Evolutionary conservation across 2,888 invertebrate species (phyloP).

Genomic region (Dolichopus griseipennis): DNA sequence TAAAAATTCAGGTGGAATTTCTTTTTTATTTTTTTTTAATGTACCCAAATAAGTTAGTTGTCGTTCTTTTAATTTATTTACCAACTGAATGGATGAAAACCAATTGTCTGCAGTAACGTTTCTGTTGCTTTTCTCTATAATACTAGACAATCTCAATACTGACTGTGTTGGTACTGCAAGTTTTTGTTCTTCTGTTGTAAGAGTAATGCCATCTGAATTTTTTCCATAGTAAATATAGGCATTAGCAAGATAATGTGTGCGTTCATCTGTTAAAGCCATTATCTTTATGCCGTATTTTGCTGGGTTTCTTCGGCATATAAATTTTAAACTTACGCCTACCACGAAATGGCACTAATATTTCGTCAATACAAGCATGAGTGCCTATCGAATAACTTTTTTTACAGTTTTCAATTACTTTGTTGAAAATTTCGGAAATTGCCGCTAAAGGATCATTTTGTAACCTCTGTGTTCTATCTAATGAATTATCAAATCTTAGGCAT

Average conservation of each 20-base stretch:
- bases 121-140: slow-evolving; percentile 19
- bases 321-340: slow-evolving; percentile 16
- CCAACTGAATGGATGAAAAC: slow-evolving; percentile 22
- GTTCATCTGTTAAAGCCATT: slow-evolving; percentile 10
- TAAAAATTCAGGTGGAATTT: too few relatives aligned
- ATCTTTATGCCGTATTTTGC: slow-evolving; percentile 18
- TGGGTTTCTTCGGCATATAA: slow-evolving; percentile 16
- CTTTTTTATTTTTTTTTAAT: slow-evolving; percentile 19
- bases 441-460: background rate
- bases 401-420: background rate
- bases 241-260: slow-evolving; percentile 17
- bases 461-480: background rate
- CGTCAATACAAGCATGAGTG: slow-evolving; percentile 14
- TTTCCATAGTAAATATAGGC: slow-evolving; percentile 22
- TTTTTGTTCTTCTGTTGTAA: slow-evolving; percentile 18
- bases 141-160: slow-evolving; percentile 21
- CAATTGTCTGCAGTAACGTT: slow-evolving; percentile 22
- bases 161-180: slow-evolving; percentile 22
- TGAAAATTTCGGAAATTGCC: background rate
- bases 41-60: slow-evolving; percentile 20
- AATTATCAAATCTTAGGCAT: background rate
- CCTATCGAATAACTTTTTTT: background rate
- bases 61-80: slow-evolving; percentile 18
- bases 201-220: slow-evolving; percentile 21
- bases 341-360: slow-evolving; percentile 14